Base-by-base conservation (phyloP, 1,140 invertebrate species). In the Steinernema feltiae region DNA sequence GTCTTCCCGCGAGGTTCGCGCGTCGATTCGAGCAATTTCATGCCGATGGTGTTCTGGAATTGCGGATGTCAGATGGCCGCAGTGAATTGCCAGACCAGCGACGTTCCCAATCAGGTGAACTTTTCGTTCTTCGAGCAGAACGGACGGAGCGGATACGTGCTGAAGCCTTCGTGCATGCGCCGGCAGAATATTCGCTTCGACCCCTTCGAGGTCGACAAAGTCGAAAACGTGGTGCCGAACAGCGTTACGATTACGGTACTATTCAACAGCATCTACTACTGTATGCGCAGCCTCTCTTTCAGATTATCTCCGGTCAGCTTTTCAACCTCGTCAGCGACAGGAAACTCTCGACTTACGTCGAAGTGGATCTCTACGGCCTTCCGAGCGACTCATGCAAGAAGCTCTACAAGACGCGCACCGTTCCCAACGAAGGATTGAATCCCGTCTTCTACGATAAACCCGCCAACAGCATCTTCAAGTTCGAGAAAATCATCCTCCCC, bases 61-160 rank as follows among this genome's bases (percentile, higher is more conserved):
- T 95, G 95, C 1, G 97, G 97, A 0, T 99, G 96, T 88, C 97
- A 99, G 86, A 98, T 99, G 97, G 97, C 99, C 17, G 96, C 97
- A 0, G 89, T 99, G n/a, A 99, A 99, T 89, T 99, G 99, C 89
- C 97, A 99, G 91, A 99, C 97, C 17, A 92, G 96, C n/a, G 97
- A 99, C 90, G 89, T 99, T 77, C 95, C 95, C 17, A 98, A 99
- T 95, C 97, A 99, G 89, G 89, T 99, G 74, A 99, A 99, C 89
- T 96, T 98, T 89, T 97, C 97, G 78, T 99, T 99, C 90, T 99
- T 99, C 89, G 97, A 99, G 87, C 98, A 98, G 86, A 98, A 99
- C 88, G 97, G 97, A 86, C 97, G 97, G 86, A 95, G 94, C 80
- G 97, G 95, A 63, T 63, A 97, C 88, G 88, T 99, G 17, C 88